Evolutionary conservation across 2,797 vertebrate genomes (phyloP).

Genomic region (Sebastes nivosus): DNA sequence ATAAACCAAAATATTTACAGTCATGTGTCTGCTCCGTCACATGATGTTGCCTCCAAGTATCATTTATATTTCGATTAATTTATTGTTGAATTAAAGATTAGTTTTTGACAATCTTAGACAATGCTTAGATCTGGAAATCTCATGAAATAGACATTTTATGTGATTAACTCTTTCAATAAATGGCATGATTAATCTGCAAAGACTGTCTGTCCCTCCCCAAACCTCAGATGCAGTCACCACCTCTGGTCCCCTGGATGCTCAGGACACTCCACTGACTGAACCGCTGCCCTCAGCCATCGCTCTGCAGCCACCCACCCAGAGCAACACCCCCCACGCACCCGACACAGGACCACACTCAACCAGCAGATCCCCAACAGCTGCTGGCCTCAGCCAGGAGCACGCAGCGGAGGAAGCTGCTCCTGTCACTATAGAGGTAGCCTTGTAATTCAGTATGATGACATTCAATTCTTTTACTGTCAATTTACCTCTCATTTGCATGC

Average conservation of each 20-base stretch:
- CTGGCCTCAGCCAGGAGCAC: not conserved
- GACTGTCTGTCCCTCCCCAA: not conserved
- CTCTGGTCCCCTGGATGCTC: slow-evolving; percentile 17
- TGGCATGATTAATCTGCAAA: not conserved
- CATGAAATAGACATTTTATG: not conserved
- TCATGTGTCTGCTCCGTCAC: not conserved
- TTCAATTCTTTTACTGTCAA: not conserved
- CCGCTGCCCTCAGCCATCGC: slow-evolving; percentile 82
- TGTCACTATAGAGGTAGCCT: slow-evolving; percentile 50
- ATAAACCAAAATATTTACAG: not conserved
- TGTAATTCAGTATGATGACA: not conserved
- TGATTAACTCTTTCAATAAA: not conserved
- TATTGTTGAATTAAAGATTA: not conserved
- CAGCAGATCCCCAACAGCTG: slow-evolving; percentile 5
- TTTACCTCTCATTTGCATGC: slow-evolving; percentile 23
- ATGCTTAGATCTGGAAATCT: not conserved
- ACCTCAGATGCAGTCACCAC: slow-evolving; percentile 10
- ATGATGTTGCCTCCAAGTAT: not conserved
- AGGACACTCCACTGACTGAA: slow-evolving; percentile 76
- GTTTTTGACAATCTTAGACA: not conserved
- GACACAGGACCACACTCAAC: not conserved
- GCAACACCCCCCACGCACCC: slow-evolving; percentile 44
- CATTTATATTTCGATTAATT: not conserved
- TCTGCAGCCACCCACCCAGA: slow-evolving; percentile 87
- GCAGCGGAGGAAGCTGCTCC: slow-evolving; percentile 9